A percentile compares a stretch with the other conserved stretches of the same genome.
Conservation (phyloP, 53 echinoderm and acorn worm genomes). For the Stichopus horrens region DNA sequence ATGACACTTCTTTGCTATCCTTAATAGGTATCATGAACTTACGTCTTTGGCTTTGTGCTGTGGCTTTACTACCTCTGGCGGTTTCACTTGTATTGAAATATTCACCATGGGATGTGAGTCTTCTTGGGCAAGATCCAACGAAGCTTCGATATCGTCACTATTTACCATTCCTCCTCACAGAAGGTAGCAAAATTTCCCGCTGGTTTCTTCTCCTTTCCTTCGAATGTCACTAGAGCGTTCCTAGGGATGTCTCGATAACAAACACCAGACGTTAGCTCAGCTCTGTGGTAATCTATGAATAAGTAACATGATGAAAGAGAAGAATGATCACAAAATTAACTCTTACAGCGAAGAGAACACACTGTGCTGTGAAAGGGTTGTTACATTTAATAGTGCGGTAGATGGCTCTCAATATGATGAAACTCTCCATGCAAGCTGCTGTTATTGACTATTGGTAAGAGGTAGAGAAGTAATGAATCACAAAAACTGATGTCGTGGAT, state of each 20-base stretch:
- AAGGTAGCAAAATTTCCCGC: neutral
- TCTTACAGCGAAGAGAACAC: too few relatives aligned
- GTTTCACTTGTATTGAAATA: slow-evolving; percentile 38
- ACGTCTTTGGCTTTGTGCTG: slow-evolving; percentile 29
- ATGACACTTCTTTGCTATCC: neutral
- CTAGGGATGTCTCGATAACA: neutral
- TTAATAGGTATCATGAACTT: neutral
- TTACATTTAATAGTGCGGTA: too few relatives aligned
- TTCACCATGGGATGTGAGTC: slow-evolving; percentile 52
- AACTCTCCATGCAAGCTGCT: too few relatives aligned
- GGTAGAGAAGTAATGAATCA: too few relatives aligned
- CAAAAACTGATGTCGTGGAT: too few relatives aligned
- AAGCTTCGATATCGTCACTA: slow-evolving; percentile 16
- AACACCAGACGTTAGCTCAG: neutral
- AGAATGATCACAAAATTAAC: too few relatives aligned
- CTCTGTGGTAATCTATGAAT: neutral
- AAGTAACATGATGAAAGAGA: too few relatives aligned
- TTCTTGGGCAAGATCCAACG: slow-evolving; percentile 33
- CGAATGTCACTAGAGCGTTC: neutral
- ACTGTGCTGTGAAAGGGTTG: too few relatives aligned
- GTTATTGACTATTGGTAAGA: too few relatives aligned
- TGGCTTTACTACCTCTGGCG: slow-evolving; percentile 22
- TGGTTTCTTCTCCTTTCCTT: neutral
- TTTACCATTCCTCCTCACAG: slow-evolving; percentile 26
- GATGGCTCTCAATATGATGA: too few relatives aligned